Evolutionary conservation across 92 coral and sea anemone genomes (phyloP).

Genomic region (Porites divaricata): DNA sequence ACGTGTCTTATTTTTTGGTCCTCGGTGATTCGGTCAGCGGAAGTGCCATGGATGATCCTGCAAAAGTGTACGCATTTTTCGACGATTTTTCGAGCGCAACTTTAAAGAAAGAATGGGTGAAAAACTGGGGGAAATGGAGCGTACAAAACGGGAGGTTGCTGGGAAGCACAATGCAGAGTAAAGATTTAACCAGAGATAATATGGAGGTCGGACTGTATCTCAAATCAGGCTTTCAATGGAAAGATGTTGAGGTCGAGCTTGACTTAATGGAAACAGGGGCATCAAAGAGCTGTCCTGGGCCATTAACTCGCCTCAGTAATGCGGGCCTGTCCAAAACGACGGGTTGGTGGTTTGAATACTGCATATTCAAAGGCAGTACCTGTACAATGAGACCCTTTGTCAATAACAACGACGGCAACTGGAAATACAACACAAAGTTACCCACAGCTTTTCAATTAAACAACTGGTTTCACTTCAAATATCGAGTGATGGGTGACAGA

Average conservation of each 20-base stretch:
- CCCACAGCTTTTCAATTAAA: slow-evolving; percentile 47
- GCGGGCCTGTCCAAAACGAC: slow-evolving; percentile 47
- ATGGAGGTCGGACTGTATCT: slow-evolving; percentile 62
- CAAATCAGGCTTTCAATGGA: slow-evolving; percentile 66
- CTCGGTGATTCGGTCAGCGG: slow-evolving; percentile 63
- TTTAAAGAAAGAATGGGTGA: slow-evolving; percentile 50
- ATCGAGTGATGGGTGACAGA: slow-evolving; percentile 66
- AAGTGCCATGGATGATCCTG: slow-evolving; percentile 64
- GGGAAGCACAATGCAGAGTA: slow-evolving; percentile 43
- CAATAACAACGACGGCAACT: slow-evolving; percentile 61
- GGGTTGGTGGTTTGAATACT: slow-evolving; percentile 85
- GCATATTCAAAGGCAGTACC: background rate
- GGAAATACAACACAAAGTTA: slow-evolving; percentile 62
- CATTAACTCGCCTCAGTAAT: slow-evolving; percentile 61
- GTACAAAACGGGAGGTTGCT: slow-evolving; percentile 44
- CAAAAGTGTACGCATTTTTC: slow-evolving; percentile 61
- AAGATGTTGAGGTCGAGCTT: slow-evolving; percentile 76
- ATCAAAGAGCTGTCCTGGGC: slow-evolving; percentile 59
- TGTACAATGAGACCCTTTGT: slow-evolving; percentile 78
- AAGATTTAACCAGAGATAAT: slow-evolving; percentile 40
- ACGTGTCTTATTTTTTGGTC: slow-evolving; percentile 42
- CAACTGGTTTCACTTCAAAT: slow-evolving; percentile 75
- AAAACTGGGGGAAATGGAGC: slow-evolving; percentile 50
- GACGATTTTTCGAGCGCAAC: slow-evolving; percentile 63
- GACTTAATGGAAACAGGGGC: slow-evolving; percentile 74